A percentile compares a stretch with the other conserved stretches of the same genome.
These are phyloP conservation scores for Natator depressus DNA, from an alignment of 2,113 vertebrate species.

Conservation along the genomic window DNA sequence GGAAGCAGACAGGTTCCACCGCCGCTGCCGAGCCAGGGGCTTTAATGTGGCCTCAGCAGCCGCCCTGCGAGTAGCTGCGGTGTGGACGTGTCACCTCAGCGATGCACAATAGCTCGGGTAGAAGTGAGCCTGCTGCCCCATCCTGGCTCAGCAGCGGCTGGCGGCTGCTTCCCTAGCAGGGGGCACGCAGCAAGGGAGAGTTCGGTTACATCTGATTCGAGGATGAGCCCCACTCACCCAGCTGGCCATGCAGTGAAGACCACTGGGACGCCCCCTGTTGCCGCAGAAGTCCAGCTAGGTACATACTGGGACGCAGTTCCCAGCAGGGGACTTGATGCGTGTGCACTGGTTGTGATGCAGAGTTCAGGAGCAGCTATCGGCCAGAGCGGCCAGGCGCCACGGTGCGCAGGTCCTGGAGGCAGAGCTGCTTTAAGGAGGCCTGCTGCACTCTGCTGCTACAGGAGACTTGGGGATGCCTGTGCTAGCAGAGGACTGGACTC, in stretches of 20 bases:
- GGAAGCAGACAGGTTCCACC: neutral
- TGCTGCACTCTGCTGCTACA: too few relatives aligned
- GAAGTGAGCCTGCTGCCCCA: neutral
- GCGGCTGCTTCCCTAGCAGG: neutral
- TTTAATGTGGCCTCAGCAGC: neutral
- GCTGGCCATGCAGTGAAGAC: neutral
- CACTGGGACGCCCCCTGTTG: neutral
- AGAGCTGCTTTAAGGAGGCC: too few relatives aligned
- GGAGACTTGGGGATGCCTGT: too few relatives aligned
- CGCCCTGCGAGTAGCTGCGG: too few relatives aligned
- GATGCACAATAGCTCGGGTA: neutral
- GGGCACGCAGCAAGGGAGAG: neutral
- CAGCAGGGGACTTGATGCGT: too few relatives aligned
- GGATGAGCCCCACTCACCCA: neutral
- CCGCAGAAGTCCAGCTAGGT: too few relatives aligned
- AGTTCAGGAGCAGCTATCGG: neutral
- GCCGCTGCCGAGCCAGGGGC: neutral
- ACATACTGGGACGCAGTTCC: too few relatives aligned
- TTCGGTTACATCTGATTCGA: neutral
- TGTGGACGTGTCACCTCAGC: neutral
- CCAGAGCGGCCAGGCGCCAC: neutral
- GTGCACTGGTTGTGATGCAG: neutral
- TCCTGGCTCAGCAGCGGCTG: too few relatives aligned
- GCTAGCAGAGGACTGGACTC: too few relatives aligned
- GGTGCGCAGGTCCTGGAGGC: too few relatives aligned